Base-by-base conservation (phyloP, 2,113 vertebrate genomes). In the Paratilapia polleni region DNA sequence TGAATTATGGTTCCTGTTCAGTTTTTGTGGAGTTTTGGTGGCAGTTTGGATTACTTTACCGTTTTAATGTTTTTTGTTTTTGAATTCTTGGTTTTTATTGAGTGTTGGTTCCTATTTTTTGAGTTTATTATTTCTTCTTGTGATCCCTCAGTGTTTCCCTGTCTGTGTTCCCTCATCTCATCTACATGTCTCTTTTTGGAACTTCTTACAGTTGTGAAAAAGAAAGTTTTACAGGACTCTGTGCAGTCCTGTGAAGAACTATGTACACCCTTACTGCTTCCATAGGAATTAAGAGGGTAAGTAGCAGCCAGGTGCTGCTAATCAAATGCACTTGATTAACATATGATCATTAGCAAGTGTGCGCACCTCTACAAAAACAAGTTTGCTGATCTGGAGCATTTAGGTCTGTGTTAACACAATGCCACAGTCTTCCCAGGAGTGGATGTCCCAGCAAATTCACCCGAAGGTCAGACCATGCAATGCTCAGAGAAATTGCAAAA, bases 361-460 rank as follows among this genome's bases (percentile, higher is more conserved):
- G 62, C n/a, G 20, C 34, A 64, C 20, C 0, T 64, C 34, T 22
- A 41, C 20, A 38, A 64, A 64, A 41, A n/a, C n/a, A n/a, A n/a
- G n/a, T n/a, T n/a, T n/a, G n/a, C 34, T 38, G 20, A 41, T 1
- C 14, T 34, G 22, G 38, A 14, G 20, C 20, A 22, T 64, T 64
- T 20, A 38, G 38, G 34, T 38, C 0, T 14, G 61, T 19, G 38
- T 38, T 14, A 0, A 31, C 38, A 0, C 34, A 14, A 64, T 22
- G 20, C 61, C 38, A 34, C 12, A 64, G 38, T 64, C 2, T 36
- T n/a, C n/a, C n/a, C n/a, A n/a, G n/a, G n/a, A n/a, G n/a, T n/a
- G n/a, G n/a, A n/a, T n/a, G n/a, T n/a, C n/a, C n/a, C n/a, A n/a
- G n/a, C n/a, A n/a, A n/a, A n/a, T n/a, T n/a, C n/a, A n/a, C n/a